These are phyloP conservation scores for Bagarius yarrelli DNA, from an alignment of 2,113 vertebrate species.

Conservation along the genomic window DNA sequence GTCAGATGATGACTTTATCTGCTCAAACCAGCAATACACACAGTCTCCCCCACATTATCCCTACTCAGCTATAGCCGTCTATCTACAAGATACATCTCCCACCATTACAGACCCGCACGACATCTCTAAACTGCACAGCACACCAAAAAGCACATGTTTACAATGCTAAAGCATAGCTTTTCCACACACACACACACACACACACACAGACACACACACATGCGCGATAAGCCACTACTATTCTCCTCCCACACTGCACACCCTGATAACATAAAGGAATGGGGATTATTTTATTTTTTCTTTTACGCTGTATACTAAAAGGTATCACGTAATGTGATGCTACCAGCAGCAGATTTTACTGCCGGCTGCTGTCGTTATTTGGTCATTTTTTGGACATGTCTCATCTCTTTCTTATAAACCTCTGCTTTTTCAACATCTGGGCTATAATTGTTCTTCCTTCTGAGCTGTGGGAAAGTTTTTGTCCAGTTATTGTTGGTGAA, in stretches of 20 bases:
- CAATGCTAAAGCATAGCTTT: neutral
- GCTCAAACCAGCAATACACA: conserved; percentile 8
- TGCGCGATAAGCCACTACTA: neutral
- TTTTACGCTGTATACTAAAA: neutral
- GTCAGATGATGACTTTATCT: neutral
- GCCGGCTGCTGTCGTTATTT: neutral
- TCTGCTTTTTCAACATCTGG: no score
- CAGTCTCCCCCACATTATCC: conserved; percentile 22
- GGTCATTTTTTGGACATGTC: no score
- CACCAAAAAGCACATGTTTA: conserved; percentile 47
- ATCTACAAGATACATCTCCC: conserved; percentile 29
- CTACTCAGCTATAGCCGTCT: conserved; percentile 9
- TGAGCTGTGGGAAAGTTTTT: no score
- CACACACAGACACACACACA: neutral
- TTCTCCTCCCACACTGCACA: neutral
- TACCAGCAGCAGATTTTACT: neutral
- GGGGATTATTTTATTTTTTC: neutral
- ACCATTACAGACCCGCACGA: conserved; percentile 29
- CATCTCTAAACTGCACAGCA: conserved; percentile 42
- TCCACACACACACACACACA: neutral
- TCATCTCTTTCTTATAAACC: no score
- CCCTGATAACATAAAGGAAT: neutral
- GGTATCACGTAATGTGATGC: neutral
- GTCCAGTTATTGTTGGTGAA: no score
- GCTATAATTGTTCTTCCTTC: no score